Evolutionary conservation across 37 sponge, comb jelly and placozoan genomes (phyloP).

Genomic region (Crambe crambe): DNA sequence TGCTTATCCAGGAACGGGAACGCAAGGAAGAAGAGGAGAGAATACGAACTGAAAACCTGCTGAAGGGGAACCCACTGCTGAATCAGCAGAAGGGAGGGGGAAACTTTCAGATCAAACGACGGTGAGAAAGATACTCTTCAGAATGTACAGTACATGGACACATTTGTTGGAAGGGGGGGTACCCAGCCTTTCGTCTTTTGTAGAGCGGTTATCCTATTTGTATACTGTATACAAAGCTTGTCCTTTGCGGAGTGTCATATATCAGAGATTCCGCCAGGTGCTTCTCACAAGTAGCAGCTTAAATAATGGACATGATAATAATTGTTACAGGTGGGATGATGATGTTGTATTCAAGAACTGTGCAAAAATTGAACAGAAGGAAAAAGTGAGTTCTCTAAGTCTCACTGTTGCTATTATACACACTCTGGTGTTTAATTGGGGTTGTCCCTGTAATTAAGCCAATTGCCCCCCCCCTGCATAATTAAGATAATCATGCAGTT

Average conservation of each 20-base stretch:
- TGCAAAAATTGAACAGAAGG: conserved; percentile 81
- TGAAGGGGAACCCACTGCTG: conserved; percentile 86
- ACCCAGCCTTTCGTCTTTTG: background rate
- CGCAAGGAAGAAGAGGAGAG: conserved; percentile 89
- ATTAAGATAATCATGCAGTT: background rate
- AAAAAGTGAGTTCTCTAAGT: conserved; percentile 49
- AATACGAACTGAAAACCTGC: conserved; percentile 90
- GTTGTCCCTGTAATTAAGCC: background rate
- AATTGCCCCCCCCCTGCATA: background rate
- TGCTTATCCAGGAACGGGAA: conserved; percentile 94
- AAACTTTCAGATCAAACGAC: conserved; percentile 31
- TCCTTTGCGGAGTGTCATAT: too few species aligned
- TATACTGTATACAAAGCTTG: too few species aligned
- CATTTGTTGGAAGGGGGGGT: background rate
- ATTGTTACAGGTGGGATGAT: conserved; percentile 97
- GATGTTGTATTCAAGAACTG: conserved; percentile 99
- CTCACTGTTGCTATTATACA: too few species aligned
- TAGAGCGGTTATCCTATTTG: background rate
- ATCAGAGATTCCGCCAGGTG: too few species aligned
- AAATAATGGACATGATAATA: too few species aligned
- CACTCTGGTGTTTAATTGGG: too few species aligned
- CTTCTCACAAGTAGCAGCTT: too few species aligned
- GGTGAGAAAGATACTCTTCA: background rate
- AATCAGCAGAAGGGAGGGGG: conserved; percentile 16
- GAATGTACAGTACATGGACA: background rate